Base-by-base conservation (phyloP, 53 echinoderm and acorn worm species). In the Arbacia lixula region DNA sequence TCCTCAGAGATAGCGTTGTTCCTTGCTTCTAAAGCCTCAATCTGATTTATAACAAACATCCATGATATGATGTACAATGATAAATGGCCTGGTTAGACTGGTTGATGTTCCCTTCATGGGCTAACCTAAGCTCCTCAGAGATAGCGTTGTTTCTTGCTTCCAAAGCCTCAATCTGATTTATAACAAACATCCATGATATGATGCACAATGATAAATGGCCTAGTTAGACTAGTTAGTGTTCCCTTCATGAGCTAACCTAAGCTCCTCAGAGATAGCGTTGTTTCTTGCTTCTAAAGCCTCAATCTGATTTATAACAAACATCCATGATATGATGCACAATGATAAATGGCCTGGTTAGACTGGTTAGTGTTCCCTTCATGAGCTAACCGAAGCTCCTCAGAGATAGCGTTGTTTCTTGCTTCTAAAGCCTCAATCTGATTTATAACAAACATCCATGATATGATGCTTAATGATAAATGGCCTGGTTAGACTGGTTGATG, bases 291-390 rank as follows among this genome's bases (percentile, higher is more conserved):
- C 82, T 22, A 81, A 52, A 2, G 82, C 29, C 12, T 81, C 82
- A 32, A 81, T 81, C 82, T 81, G 32, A 46, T 46, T 14, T 8
- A 46, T 46, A 10, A 46, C 8, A 46, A 14, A 46, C 14, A n/a
- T n/a, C n/a, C n/a, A n/a, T n/a, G n/a, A n/a, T n/a, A n/a, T n/a
- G n/a, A n/a, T n/a, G n/a, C n/a, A n/a, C n/a, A n/a, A n/a, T n/a
- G n/a, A n/a, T n/a, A n/a, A n/a, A 81, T 81, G 19, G 82, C 82
- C 17, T 81, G 82, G 10, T 81, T 81, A 19, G 82, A 81, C 64
- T 81, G 82, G 82, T 81, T 81, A 43, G 63, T 63, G 50, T 81
- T 81, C 46, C 82, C 82, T 63, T 81, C 82, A 63, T 81, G 82
- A 28, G 82, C 82, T 64, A 81, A 42, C 27, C 82, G 49, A 3